Percentiles rank a stretch among this genome's conserved stretches.
Evolutionary conservation across 2,113 vertebrate genomes (phyloP).

Genomic region (Pitta sordida): DNA sequence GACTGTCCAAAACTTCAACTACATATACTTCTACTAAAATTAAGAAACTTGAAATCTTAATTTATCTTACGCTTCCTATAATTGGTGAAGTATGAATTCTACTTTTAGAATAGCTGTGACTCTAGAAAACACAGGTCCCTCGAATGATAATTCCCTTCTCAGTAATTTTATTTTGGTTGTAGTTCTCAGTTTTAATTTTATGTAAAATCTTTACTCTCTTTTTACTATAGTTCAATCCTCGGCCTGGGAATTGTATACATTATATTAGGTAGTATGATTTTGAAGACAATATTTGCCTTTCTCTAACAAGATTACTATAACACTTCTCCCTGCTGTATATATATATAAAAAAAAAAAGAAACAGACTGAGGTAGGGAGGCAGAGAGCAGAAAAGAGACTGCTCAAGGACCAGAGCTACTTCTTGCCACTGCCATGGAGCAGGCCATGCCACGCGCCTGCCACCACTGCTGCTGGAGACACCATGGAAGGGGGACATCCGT

Average conservation of each 20-base stretch:
- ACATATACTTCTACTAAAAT: background rate
- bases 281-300: background rate
- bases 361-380: accelerated
- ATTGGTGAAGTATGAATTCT: background rate
- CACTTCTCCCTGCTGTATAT: accelerated
- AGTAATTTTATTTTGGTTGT: background rate
- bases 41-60: background rate
- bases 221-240: background rate
- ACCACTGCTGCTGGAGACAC: too few species aligned
- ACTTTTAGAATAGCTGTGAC: background rate
- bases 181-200: background rate
- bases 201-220: background rate
- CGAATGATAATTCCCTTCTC: background rate
- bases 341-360: background rate
- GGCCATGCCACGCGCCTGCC: too few species aligned
- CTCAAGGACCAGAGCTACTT: too few species aligned
- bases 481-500: too few species aligned
- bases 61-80: background rate
- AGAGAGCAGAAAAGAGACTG: background rate
- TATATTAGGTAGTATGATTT: constrained; percentile 1
- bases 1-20: background rate
- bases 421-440: too few species aligned
- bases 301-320: background rate
- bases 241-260: background rate
- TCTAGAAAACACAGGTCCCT: background rate